Conservation (phyloP, 1,140 invertebrate genomes). For the Trichonephila inaurata region DNA sequence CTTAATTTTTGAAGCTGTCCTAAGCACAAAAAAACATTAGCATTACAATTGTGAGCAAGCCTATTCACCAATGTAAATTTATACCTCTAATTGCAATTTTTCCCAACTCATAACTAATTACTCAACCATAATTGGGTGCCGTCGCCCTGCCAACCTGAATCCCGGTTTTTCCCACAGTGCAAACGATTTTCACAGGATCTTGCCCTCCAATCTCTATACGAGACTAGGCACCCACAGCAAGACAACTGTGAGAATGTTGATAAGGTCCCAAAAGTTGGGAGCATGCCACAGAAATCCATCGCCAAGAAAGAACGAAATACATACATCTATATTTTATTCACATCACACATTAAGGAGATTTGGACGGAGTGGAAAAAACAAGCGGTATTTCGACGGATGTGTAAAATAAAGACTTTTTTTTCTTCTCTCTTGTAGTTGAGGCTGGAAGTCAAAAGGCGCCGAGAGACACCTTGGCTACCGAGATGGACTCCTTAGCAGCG, state of each 20-base stretch:
- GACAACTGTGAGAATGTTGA: background rate
- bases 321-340: background rate
- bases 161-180: background rate
- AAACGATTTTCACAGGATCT: background rate
- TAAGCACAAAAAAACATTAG: too few relatives aligned
- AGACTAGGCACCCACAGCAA: background rate
- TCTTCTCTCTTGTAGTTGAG: background rate
- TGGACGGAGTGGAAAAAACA: background rate
- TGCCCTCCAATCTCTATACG: background rate
- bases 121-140: too few relatives aligned
- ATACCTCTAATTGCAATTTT: too few relatives aligned
- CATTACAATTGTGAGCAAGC: too few relatives aligned
- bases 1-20: too few relatives aligned
- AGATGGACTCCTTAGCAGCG: background rate
- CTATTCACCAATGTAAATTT: too few relatives aligned
- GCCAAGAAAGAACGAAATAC: conserved; percentile 3
- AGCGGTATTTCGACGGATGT: background rate
- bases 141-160: background rate
- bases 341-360: background rate
- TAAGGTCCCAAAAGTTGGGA: background rate
- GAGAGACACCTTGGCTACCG: conserved; percentile 43
- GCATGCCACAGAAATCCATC: background rate
- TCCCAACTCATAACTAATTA: too few relatives aligned
- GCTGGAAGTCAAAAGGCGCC: conserved; percentile 26
- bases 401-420: background rate